Base-by-base conservation (phyloP, 2,113 vertebrate genomes). In the Tachysurus vachellii region DNA sequence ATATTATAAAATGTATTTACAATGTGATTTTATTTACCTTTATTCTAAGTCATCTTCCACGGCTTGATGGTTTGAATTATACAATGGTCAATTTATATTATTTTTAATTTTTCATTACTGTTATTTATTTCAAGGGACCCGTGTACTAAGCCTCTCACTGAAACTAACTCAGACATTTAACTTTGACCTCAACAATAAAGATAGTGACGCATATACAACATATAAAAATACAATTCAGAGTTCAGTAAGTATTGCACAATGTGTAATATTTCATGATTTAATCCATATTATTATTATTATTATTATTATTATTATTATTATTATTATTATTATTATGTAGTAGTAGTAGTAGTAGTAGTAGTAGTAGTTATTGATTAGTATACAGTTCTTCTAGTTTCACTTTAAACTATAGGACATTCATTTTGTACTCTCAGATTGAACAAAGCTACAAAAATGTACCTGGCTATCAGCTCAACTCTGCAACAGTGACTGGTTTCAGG, bases 401-500 rank as follows among this genome's bases (percentile, higher is more conserved):
- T 31, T 68, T 31, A 17, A 71, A 17, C 5, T 13, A 1, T 14
- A 26, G 36, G 36, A 36, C 36, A 36, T 2, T 36, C 36, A 36
- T 50, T 54, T 54, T 14, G 54, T 28, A 36, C 4, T 9, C 5
- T 59, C 47, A 87, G 86, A 66, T 87, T n/a, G 1, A 19, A 11
- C 2, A 0, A 0, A 75, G 68, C 17, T 83, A 66, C 56, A 83
- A 23, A 4, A 3, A 0, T 44, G 56, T 76, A 56, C 3, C 28
- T n/a, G 57, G 17, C 13, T 87, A 83, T 31, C 12, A 44, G 10
- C 1, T 2, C 2, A 3, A 76, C 47, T 87, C 86, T 83, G 57
- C 70, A 31, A 77, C 19, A 19, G 80, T 87, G 56, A 87, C 21
- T 83, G 23, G 47, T 14, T 83, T 87, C 53, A 87, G 86, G 86